Percentiles rank a stretch among this genome's conserved stretches.
Conservation (phyloP, 2,113 vertebrate species). For the Xerus inauris region DNA sequence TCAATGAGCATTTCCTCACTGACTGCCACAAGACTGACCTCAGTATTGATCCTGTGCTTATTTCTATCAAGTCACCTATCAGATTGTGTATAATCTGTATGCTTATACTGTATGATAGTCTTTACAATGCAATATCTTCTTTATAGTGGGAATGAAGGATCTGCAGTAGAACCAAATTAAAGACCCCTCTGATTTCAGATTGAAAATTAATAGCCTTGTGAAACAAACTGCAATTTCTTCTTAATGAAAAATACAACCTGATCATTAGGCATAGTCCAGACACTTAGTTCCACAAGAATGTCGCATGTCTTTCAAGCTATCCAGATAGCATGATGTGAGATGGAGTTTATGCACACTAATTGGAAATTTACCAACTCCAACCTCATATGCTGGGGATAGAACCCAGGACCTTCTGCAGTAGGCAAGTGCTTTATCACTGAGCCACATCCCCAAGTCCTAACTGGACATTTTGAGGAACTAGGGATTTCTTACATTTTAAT, state of each 20-base stretch:
- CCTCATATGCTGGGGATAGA: background rate
- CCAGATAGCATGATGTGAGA: background rate
- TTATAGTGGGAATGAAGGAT: background rate
- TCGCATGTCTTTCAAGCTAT: too few species aligned
- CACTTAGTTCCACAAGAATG: background rate
- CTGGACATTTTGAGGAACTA: too few species aligned
- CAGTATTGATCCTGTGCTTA: background rate
- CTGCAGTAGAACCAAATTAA: background rate
- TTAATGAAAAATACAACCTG: background rate
- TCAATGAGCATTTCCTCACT: background rate
- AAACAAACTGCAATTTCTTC: background rate
- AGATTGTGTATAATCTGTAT: background rate
- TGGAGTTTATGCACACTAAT: background rate
- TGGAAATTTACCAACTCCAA: background rate
- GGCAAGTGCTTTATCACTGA: background rate
- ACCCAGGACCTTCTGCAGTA: too few species aligned
- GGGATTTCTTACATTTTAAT: too few species aligned
- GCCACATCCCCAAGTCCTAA: background rate
- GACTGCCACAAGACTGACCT: background rate
- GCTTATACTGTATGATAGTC: background rate
- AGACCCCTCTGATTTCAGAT: background rate
- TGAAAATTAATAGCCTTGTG: background rate
- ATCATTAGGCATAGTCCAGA: background rate
- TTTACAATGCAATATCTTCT: background rate
- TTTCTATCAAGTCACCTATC: constrained; percentile 5